These are phyloP conservation scores for Drosophila cardini DNA, from an alignment of 1,140 invertebrate genomes.

Conservation along the genomic window DNA sequence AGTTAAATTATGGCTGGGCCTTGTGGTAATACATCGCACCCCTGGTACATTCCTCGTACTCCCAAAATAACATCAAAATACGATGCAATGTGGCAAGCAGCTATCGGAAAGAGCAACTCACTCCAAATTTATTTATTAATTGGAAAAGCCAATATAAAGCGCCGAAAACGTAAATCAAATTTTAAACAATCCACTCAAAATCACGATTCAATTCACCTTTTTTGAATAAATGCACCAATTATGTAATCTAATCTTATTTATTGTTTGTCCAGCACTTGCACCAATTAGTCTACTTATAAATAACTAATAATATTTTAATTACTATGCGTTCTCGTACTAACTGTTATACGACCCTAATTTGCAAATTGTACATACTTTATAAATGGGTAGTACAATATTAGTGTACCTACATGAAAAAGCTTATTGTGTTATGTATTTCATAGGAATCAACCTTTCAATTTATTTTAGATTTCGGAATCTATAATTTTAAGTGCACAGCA, in stretches of 20 bases:
- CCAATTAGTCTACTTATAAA: conserved; percentile 11
- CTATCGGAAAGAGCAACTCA: conserved; percentile 5
- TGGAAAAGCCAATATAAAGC: conserved; percentile 38
- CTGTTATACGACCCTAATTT: conserved; percentile 3
- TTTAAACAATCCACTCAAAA: conserved; percentile 18
- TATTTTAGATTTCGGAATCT: no score
- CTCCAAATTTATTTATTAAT: conserved; percentile 12
- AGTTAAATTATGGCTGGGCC: conserved; percentile 24
- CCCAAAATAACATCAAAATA: neutral
- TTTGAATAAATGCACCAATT: conserved; percentile 35
- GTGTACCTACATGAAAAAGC: no score
- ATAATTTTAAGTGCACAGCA: no score
- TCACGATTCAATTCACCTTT: conserved; percentile 22
- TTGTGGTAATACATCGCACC: conserved; percentile 7
- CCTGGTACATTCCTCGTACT: neutral
- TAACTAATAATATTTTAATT: neutral
- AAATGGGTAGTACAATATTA: no score
- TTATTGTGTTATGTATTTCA: no score
- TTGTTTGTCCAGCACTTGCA: conserved; percentile 42
- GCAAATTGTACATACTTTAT: conserved; percentile 4
- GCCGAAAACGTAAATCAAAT: conserved; percentile 46
- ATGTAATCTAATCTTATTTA: conserved; percentile 6
- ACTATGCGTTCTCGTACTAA: neutral
- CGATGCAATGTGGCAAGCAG: conserved; percentile 12
- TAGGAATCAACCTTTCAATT: no score